These are phyloP conservation scores for Liasis olivaceus DNA, from an alignment of 2,797 vertebrate genomes.

Conservation along the genomic window DNA sequence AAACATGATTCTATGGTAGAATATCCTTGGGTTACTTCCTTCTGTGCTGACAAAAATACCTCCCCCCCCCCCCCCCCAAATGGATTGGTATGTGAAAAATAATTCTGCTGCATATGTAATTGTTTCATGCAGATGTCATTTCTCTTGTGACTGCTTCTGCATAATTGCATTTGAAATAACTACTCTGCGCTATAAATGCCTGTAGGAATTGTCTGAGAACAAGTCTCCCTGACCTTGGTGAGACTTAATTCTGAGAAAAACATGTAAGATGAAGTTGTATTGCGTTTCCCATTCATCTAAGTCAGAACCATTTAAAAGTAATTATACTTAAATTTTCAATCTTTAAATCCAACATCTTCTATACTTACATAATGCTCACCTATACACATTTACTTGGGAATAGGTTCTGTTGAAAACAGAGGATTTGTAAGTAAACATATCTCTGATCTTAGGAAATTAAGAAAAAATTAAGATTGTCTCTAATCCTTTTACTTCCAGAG, in stretches of 20 bases:
- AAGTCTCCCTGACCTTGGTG: neutral
- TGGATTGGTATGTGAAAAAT: neutral
- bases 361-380: neutral
- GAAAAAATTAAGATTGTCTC: neutral
- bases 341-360: neutral
- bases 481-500: neutral
- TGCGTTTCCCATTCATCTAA: neutral
- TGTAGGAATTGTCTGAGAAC: neutral
- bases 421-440: neutral
- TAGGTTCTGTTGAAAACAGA: neutral
- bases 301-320: neutral
- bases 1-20: neutral
- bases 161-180: neutral
- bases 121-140: neutral
- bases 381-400: neutral
- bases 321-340: neutral
- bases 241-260: neutral
- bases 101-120: neutral
- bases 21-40: neutral
- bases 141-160: neutral
- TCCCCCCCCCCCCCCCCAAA: too few relatives aligned
- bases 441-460: neutral
- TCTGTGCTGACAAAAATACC: neutral
- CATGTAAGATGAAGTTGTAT: neutral
- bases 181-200: neutral